These are phyloP conservation scores for Hyaena hyaena DNA, from an alignment of 2,113 vertebrate species.

Conservation along the genomic window DNA sequence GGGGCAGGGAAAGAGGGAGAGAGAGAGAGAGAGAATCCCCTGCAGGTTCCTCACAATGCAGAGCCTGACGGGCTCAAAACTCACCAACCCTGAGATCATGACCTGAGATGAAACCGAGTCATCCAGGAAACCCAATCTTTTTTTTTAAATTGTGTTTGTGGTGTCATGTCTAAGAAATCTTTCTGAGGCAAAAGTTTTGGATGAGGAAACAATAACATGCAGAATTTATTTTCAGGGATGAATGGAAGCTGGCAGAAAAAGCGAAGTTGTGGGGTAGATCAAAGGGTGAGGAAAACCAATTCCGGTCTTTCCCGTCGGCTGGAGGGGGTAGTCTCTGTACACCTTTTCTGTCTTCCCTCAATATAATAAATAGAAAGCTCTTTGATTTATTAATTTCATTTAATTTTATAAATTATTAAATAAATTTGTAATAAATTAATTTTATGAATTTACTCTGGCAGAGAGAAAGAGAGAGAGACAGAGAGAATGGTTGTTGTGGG, in stretches of 20 bases:
- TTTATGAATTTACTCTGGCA: too few species aligned
- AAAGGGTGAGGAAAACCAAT: not conserved
- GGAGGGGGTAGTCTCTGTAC: not conserved
- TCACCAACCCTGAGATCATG: too few species aligned
- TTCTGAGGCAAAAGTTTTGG: conserved; percentile 44
- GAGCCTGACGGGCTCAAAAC: too few species aligned
- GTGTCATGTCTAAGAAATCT: not conserved
- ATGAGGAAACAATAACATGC: conserved; percentile 59
- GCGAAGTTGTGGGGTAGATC: not conserved
- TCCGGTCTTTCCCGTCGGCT: not conserved
- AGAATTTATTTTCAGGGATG: not conserved
- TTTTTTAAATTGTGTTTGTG: not conserved
- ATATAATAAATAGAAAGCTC: not conserved
- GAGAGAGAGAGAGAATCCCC: too few species aligned
- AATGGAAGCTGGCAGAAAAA: not conserved
- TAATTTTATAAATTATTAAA: too few species aligned
- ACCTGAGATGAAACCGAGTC: too few species aligned
- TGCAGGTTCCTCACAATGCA: too few species aligned
- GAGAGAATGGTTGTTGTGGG: too few species aligned
- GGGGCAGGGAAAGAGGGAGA: too few species aligned
- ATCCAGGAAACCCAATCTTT: not conserved
- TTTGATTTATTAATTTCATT: not conserved
- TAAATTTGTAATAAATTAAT: too few species aligned
- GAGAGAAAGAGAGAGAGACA: too few species aligned
- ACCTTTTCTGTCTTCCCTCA: conserved; percentile 30